Evolutionary conservation across 2,888 invertebrate genomes (phyloP), one percentile per base, ranked within the genome.

Genomic region (Caenorhabditis doughertyi): DNA sequence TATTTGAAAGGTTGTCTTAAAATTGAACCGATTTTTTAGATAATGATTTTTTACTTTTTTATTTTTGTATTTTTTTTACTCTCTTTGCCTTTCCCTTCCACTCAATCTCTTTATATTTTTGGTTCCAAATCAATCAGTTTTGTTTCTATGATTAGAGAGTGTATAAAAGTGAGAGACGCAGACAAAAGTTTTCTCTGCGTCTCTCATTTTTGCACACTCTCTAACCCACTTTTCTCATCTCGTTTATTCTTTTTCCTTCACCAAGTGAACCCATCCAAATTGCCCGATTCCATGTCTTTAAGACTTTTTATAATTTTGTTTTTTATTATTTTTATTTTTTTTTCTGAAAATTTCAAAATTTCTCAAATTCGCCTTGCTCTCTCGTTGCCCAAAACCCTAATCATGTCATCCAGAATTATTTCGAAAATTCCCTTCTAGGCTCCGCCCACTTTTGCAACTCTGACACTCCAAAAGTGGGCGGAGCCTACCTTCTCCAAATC

Each of bases 71-170:
- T 51, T 47, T 23, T 25, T 23, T 23, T 60, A 7, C 25, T 51
- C 53, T 67, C 27, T 55, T 29, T n/a, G 35, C 53, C 8, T 70
- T 32, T 25, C 3, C 47, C 18, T 51, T 39, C 23, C 27, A 18
- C 32, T 25, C 72, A 62, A 72, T 74, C 56, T 74, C 72, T 65
- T 65, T 56, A 47, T 74, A 73, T 65, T 53, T 53, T 65, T 65
- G 39, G 55, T 74, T 74, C 35, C 73, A 64, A 74, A 73, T 62
- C 62, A 58, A 21, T n/a, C 35, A 23, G 1, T 32, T 32, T 29
- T 49, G n/a, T n/a, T n/a, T n/a, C n/a, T n/a, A n/a, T n/a, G n/a
- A n/a, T n/a, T n/a, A n/a, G n/a, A n/a, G n/a, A n/a, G n/a, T n/a
- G n/a, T n/a, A n/a, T n/a, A n/a, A n/a, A n/a, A n/a, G n/a, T n/a